Percentiles rank a stretch among this genome's conserved stretches.
These are phyloP conservation scores for Ceryle rudis DNA, from an alignment of 2,797 vertebrate genomes.

Conservation along the genomic window DNA sequence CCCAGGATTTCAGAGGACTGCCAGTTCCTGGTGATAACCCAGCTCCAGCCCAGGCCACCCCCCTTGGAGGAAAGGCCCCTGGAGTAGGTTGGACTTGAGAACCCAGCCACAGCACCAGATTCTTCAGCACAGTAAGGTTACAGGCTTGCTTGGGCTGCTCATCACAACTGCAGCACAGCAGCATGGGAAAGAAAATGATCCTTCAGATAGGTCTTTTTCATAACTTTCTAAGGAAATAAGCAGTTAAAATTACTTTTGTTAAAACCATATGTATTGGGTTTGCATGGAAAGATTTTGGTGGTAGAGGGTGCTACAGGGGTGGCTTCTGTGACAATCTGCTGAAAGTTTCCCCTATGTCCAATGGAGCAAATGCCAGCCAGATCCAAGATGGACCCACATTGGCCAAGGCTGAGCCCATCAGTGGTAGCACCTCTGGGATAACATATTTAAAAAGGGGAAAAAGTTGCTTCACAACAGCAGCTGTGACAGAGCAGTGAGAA, in stretches of 20 bases:
- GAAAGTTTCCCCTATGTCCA: background rate
- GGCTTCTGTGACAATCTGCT: background rate
- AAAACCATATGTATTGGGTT: background rate
- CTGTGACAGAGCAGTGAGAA: background rate
- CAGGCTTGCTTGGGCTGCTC: background rate
- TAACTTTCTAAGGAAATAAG: background rate
- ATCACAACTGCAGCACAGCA: background rate
- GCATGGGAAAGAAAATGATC: background rate
- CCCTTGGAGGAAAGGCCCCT: too few relatives aligned
- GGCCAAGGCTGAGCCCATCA: background rate
- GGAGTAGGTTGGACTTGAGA: rapidly evolving
- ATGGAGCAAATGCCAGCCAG: background rate
- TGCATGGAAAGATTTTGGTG: background rate
- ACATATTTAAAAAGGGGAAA: background rate
- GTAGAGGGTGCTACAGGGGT: rapidly evolving
- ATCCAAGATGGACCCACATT: background rate
- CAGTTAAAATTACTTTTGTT: background rate
- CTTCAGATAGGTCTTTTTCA: background rate
- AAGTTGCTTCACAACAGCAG: background rate
- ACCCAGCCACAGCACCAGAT: rapidly evolving
- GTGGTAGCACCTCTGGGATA: rapidly evolving
- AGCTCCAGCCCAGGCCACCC: rapidly evolving
- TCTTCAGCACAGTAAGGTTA: background rate
- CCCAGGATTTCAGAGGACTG: too few relatives aligned
- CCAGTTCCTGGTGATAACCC: rapidly evolving